These are phyloP conservation scores for Eunapius fragilis DNA, from an alignment of 37 sponge, comb jelly and placozoan genomes.

Conservation along the genomic window DNA sequence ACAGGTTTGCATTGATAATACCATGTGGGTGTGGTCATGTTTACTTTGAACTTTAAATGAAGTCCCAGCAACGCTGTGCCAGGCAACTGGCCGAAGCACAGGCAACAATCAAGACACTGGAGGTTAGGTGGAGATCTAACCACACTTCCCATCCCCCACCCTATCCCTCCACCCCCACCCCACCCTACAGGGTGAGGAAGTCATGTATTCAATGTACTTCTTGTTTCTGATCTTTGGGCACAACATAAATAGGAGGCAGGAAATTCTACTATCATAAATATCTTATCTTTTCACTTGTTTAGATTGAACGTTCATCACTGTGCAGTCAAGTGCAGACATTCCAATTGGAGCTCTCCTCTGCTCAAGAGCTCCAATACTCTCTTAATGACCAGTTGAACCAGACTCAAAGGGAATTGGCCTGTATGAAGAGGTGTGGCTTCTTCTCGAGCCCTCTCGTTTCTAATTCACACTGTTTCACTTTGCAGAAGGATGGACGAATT, in stretches of 20 bases:
- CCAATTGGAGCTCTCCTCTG: slow-evolving; percentile 19
- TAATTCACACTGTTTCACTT: neutral
- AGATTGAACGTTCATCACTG: slow-evolving; percentile 32
- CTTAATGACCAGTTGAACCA: slow-evolving; percentile 39
- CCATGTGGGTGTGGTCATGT: neutral
- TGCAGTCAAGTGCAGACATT: slow-evolving; percentile 10
- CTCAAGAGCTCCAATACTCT: slow-evolving; percentile 17
- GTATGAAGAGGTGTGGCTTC: slow-evolving; percentile 7
- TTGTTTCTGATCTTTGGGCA: too few species aligned
- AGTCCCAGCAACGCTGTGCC: slow-evolving; percentile 1
- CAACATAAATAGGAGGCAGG: too few species aligned
- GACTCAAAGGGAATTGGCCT: slow-evolving; percentile 6
- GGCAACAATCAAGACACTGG: slow-evolving; percentile 30
- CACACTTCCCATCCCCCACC: too few species aligned
- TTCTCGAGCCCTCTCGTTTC: neutral
- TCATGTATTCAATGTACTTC: too few species aligned
- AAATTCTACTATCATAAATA: too few species aligned
- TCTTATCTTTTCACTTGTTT: neutral
- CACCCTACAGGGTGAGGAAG: too few species aligned
- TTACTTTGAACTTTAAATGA: neutral
- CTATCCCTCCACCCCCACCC: too few species aligned
- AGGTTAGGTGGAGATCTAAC: too few species aligned
- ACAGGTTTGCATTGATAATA: slow-evolving; percentile 8
- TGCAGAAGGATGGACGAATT: slow-evolving; percentile 27
- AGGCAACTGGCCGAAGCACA: slow-evolving; percentile 29